Conservation (phyloP, 2,113 vertebrate genomes). For the Podarcis raffonei region DNA sequence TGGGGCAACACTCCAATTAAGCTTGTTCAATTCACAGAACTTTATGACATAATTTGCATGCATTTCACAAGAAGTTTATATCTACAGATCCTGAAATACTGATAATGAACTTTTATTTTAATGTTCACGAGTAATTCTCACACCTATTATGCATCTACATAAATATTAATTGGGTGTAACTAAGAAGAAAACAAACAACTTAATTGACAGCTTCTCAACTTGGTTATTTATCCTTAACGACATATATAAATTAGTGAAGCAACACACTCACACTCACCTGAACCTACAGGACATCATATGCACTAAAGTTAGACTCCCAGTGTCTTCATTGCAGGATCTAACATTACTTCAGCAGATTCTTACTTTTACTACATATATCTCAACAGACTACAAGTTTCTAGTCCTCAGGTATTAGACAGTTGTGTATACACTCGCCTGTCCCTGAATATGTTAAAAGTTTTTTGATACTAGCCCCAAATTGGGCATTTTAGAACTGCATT, state of each 20-base stretch:
- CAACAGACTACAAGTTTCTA: not conserved
- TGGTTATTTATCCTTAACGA: not conserved
- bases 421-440: fast-evolving
- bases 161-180: not conserved
- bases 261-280: not conserved
- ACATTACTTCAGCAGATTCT: not conserved
- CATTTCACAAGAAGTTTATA: not conserved
- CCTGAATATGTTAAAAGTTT: not conserved
- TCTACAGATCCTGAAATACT: not conserved
- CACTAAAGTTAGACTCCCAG: not conserved
- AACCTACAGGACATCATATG: not conserved
- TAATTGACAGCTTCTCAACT: not conserved
- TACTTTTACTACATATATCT: not conserved
- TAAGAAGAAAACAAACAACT: too few species aligned
- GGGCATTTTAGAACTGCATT: not conserved
- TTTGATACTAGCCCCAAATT: fast-evolving
- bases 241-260: not conserved
- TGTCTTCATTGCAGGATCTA: not conserved
- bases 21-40: too few species aligned
- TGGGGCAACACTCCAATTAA: too few species aligned
- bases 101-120: not conserved
- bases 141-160: not conserved
- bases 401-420: not conserved
- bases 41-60: too few species aligned
- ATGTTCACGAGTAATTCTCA: not conserved